These are phyloP conservation scores for Harpagus bidentatus DNA, from an alignment of 2,113 vertebrate species.

Conservation along the genomic window DNA sequence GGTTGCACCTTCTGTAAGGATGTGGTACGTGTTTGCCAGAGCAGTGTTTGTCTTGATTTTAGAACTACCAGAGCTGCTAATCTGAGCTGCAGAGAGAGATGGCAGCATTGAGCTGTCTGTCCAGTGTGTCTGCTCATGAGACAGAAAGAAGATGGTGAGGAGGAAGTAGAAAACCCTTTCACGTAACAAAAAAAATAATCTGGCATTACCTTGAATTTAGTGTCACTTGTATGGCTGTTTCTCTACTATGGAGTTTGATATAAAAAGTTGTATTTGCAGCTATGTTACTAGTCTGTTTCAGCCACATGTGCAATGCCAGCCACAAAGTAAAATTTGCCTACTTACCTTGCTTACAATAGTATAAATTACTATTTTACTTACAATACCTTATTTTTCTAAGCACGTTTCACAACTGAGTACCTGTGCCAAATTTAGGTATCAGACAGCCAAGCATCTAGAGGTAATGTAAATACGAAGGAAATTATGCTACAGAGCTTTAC, in stretches of 20 bases:
- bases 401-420: background rate
- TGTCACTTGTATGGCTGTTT: background rate
- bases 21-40: background rate
- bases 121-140: background rate
- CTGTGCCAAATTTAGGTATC: background rate
- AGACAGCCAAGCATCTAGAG: background rate
- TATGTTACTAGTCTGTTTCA: background rate
- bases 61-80: background rate
- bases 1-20: background rate
- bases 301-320: background rate
- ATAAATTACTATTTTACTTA: background rate
- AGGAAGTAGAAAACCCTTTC: background rate
- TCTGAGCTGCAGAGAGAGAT: conserved; percentile 46
- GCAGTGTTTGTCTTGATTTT: background rate
- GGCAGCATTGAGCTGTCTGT: conserved; percentile 62
- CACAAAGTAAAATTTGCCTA: background rate
- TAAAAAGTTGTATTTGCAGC: background rate
- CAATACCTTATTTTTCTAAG: background rate
- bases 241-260: background rate
- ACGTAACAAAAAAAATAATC: background rate
- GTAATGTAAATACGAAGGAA: background rate
- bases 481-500: background rate
- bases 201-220: background rate
- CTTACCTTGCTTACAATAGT: background rate
- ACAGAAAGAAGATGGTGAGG: background rate